Base-by-base conservation (phyloP, 1,140 invertebrate species). In the Ceratitis capitata region DNA sequence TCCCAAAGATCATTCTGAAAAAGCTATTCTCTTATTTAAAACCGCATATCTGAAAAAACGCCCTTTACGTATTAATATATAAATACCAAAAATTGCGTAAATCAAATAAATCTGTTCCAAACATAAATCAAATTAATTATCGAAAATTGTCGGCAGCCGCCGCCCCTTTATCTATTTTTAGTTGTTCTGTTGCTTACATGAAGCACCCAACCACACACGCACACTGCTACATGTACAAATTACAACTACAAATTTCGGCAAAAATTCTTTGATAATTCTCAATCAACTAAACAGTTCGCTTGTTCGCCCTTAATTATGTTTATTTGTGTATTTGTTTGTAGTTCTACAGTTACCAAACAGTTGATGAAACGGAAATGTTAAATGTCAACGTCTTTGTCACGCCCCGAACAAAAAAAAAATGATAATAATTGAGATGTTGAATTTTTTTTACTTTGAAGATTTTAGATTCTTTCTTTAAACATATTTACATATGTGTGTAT, bases 111-210 rank as follows among this genome's bases (percentile, higher is more conserved):
- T 47, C 7, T 47, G 7, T 2, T 32, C 29, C 29, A 32, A 12
- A 10, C 26, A 61, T 32, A 39, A 78, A 78, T 78, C 69, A 45
- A 78, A 42, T 78, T 78, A 78, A 78, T 78, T 78, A 78, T 78
- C 19, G 42, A 42, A 78, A 78, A 16, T 78, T 78, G 69, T 78
- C 42, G 39, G 42, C 35, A 47, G 39, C 69, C 35, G n/a, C n/a
- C n/a, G n/a, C n/a, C n/a, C n/a, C n/a, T n/a, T n/a, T 9, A 4
- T 39, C 9, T 19, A 78, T 29, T 32, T 29, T 32, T 32, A 61
- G 26, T 12, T 32, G 58, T 16, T 12, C 4, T 61, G 14, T 32
- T 61, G 58, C 58, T 61, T 61, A 32, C 58, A 61, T 61, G 23
- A 61, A 61, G 10, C 29, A 16, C 26, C 58, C 0, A 61, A 61